A percentile compares a stretch with the other conserved stretches of the same genome.
Conservation (phyloP, 30 jellyfish, hydroid and myxozoan genomes). For the Chrysaora quinquecirrha region DNA sequence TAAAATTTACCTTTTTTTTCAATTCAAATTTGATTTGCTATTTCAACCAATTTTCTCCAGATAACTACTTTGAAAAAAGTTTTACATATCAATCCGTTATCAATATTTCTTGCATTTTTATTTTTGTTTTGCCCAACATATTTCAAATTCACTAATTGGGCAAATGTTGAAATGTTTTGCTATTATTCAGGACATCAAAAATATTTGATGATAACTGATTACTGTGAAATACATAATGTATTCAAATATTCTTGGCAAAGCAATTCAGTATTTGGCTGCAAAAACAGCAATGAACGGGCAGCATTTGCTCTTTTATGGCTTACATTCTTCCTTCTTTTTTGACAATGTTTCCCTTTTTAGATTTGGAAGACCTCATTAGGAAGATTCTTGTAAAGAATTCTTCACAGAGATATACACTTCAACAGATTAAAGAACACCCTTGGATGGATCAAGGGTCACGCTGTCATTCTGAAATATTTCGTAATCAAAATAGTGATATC, state of each 20-base stretch:
- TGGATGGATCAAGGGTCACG: constrained; percentile 81
- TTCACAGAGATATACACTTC: constrained; percentile 78
- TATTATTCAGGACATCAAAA: background rate
- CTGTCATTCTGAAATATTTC: constrained; percentile 28
- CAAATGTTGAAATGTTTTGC: too few relatives aligned
- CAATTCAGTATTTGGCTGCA: too few relatives aligned
- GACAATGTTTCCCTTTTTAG: constrained; percentile 22
- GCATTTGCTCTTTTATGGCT: too few relatives aligned
- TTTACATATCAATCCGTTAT: background rate
- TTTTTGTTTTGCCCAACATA: background rate
- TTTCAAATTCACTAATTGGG: too few relatives aligned
- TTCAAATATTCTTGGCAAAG: too few relatives aligned
- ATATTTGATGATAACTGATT: background rate
- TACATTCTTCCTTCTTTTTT: background rate
- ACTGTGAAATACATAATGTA: background rate
- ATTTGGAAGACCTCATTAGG: constrained; percentile 82
- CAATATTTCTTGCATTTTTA: too few relatives aligned
- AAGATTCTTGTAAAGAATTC: constrained; percentile 86
- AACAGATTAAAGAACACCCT: constrained; percentile 87
- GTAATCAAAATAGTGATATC: constrained; percentile 19
- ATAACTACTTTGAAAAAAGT: background rate
- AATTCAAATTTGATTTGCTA: too few relatives aligned
- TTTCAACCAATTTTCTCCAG: too few relatives aligned
- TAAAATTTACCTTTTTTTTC: too few relatives aligned
- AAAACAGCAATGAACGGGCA: too few relatives aligned